Percentiles rank a stretch among this genome's conserved stretches.
phyloP scores from a whole-genome alignment of 2,113 vertebrate genomes.

The Alethe diademata region DNA sequence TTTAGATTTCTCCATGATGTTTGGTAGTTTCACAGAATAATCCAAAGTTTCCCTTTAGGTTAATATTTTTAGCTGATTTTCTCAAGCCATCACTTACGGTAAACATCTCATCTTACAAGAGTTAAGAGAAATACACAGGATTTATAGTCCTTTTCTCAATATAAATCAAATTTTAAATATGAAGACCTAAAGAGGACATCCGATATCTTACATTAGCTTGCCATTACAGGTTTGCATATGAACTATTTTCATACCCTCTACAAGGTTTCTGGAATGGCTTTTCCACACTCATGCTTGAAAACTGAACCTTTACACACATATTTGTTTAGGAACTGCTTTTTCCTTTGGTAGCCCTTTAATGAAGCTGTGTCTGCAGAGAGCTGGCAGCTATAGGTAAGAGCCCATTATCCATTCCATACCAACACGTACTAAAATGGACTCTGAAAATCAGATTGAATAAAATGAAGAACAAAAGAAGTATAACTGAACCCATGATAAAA shows the following conservation, averaged over 20 bases:
- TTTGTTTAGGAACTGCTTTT: not conserved
- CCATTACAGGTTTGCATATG: not conserved
- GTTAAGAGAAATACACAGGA: not conserved
- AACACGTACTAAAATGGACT: not conserved
- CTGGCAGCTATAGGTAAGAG: not conserved
- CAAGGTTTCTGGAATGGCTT: not conserved
- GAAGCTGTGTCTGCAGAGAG: not conserved
- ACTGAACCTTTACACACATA: not conserved
- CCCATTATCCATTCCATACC: not conserved
- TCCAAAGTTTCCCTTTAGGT: not conserved
- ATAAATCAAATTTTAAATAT: not conserved
- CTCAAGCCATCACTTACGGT: not conserved
- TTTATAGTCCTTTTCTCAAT: not conserved
- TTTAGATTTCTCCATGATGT: not conserved
- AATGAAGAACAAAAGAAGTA: not conserved
- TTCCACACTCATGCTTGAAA: not conserved
- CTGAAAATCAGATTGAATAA: not conserved
- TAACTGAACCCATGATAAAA: not conserved
- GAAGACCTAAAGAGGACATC: not conserved
- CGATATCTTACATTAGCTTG: not conserved
- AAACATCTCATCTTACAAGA: not conserved
- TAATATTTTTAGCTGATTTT: not conserved
- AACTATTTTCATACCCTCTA: not conserved
- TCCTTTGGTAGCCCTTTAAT: not conserved
- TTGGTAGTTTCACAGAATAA: not conserved